phyloP scores from a whole-genome alignment of 2,888 invertebrate genomes.

The Oscheius onirici region DNA sequence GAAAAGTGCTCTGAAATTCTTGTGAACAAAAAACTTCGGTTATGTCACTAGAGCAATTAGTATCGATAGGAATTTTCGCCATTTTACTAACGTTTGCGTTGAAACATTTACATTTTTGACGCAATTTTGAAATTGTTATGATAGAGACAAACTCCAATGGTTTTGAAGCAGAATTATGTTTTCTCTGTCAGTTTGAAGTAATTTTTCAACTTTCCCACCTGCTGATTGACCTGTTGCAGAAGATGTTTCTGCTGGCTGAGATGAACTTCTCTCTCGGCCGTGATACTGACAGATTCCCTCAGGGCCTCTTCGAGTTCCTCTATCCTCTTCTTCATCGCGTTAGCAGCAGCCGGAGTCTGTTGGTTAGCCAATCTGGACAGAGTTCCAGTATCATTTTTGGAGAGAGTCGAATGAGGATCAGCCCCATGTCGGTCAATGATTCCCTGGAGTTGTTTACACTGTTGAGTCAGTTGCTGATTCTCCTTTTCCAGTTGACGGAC shows the following conservation, averaged over 20 bases:
- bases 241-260: slow-evolving; percentile 74
- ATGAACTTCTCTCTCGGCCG: slow-evolving; percentile 75
- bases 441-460: slow-evolving; percentile 44
- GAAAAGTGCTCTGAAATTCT: no score
- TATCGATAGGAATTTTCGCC: no score
- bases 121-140: no score
- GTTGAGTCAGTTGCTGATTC: slow-evolving; percentile 50
- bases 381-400: slow-evolving; percentile 8
- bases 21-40: no score
- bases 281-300: slow-evolving; percentile 80
- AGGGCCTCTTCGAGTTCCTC: slow-evolving; percentile 85
- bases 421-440: slow-evolving; percentile 17
- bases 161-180: no score
- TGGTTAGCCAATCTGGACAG: slow-evolving; percentile 10
- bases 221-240: slow-evolving; percentile 70
- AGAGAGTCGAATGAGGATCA: slow-evolving; percentile 1
- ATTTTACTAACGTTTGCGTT: no score
- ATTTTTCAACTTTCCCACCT: no score
- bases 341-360: background rate
- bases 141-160: no score
- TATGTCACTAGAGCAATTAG: no score
- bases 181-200: no score
- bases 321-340: slow-evolving; percentile 74
- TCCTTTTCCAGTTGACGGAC: slow-evolving; percentile 73
- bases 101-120: no score